These are phyloP conservation scores for Falco cherrug DNA, from an alignment of 2,797 vertebrate species.

Conservation along the genomic window DNA sequence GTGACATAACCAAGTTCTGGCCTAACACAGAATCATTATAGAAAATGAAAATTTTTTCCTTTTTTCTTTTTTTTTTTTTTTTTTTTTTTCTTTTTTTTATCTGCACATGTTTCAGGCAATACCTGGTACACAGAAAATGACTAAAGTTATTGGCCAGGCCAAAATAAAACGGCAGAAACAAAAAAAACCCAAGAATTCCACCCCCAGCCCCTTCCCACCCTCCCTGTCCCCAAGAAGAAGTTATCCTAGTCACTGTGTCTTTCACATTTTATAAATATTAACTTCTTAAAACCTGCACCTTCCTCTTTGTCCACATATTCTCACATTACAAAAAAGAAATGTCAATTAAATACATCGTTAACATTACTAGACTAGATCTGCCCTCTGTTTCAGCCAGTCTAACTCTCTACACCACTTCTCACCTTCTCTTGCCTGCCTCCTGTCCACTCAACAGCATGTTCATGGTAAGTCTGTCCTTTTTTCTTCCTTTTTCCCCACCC, in stretches of 20 bases:
- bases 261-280: constrained; percentile 90
- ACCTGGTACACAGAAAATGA: constrained; percentile 80
- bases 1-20: constrained; percentile 81
- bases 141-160: constrained; percentile 75
- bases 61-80: background rate
- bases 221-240: constrained; percentile 74
- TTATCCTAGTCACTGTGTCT: constrained; percentile 79
- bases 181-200: constrained; percentile 62
- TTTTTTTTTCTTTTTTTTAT: background rate
- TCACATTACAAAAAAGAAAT: constrained; percentile 88
- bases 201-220: constrained; percentile 63
- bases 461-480: constrained; percentile 26
- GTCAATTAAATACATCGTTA: constrained; percentile 88
- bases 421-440: constrained; percentile 74
- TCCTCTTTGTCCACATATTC: constrained; percentile 81
- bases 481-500: background rate
- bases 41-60: constrained; percentile 59
- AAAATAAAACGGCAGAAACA: constrained; percentile 73
- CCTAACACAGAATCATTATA: constrained; percentile 74
- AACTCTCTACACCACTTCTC: constrained; percentile 64
- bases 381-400: constrained; percentile 72
- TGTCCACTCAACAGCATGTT: constrained; percentile 48
- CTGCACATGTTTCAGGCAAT: constrained; percentile 79
- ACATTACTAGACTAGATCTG: constrained; percentile 85
- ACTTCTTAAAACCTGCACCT: constrained; percentile 81